phyloP scores from a whole-genome alignment of 2,888 invertebrate species.

The Cataglyphis albicans region DNA sequence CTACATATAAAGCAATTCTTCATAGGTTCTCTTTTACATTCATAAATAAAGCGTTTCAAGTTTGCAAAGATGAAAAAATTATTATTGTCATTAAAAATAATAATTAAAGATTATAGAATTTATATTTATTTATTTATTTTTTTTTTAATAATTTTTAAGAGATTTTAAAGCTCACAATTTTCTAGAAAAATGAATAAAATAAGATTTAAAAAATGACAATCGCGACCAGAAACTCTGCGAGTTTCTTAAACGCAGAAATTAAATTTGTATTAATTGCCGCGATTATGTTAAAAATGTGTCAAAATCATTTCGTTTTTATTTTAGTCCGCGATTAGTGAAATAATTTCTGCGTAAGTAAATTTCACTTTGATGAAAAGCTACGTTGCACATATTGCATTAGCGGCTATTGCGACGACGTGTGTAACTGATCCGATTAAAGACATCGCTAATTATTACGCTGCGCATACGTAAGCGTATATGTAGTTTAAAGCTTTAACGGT shows the following conservation, averaged over 20 bases:
- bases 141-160: neutral
- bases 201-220: neutral
- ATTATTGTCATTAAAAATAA: neutral
- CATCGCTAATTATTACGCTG: slow-evolving; percentile 68
- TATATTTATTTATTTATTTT: neutral
- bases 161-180: neutral
- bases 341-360: slow-evolving; percentile 7
- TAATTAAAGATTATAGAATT: neutral
- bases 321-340: neutral
- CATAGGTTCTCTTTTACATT: slow-evolving; percentile 46
- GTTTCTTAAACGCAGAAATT: neutral
- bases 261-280: neutral
- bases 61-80: neutral
- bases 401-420: slow-evolving; percentile 35
- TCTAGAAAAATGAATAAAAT: neutral
- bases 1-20: neutral
- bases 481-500: slow-evolving; percentile 67
- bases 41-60: neutral
- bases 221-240: neutral
- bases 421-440: slow-evolving; percentile 54
- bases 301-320: neutral
- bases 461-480: slow-evolving; percentile 46
- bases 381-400: slow-evolving; percentile 39
- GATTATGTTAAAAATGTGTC: neutral
- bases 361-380: slow-evolving; percentile 13